Evolutionary conservation across 1,140 invertebrate genomes (phyloP).

Genomic region (Listronotus oregonensis): DNA sequence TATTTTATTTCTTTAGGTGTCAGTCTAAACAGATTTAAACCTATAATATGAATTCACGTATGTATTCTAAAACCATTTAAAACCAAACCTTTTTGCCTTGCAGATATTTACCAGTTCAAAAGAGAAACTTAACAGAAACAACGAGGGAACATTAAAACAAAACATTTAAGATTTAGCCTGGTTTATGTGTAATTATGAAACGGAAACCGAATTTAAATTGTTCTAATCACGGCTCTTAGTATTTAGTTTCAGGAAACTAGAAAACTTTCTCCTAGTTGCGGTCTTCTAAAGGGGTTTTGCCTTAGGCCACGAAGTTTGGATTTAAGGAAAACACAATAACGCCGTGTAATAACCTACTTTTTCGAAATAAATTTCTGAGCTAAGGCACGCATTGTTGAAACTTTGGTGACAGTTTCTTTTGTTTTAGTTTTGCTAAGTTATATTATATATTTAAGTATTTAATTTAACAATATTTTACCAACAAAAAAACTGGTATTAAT

Average conservation of each 20-base stretch:
- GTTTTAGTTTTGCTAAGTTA: no score
- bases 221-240: slow-evolving; percentile 19
- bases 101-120: no score
- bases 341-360: slow-evolving; percentile 16
- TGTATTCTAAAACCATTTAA: no score
- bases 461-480: no score
- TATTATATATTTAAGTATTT: no score
- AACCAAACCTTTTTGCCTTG: no score
- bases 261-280: slow-evolving; percentile 17
- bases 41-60: no score
- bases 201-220: slow-evolving; percentile 33
- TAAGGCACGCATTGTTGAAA: slow-evolving; percentile 8
- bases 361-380: slow-evolving; percentile 7
- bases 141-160: slow-evolving; percentile 23
- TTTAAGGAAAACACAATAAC: slow-evolving; percentile 12
- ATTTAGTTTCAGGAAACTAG: slow-evolving; percentile 25
- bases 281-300: slow-evolving; percentile 16
- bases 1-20: no score
- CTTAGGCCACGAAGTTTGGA: slow-evolving; percentile 2
- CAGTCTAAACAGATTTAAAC: no score
- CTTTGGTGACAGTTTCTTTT: neutral
- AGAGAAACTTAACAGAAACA: neutral
- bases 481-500: no score
- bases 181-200: slow-evolving; percentile 33
- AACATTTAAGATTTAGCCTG: slow-evolving; percentile 17